phyloP scores from a whole-genome alignment of 2,113 vertebrate species.

The Dasypus novemcinctus region DNA sequence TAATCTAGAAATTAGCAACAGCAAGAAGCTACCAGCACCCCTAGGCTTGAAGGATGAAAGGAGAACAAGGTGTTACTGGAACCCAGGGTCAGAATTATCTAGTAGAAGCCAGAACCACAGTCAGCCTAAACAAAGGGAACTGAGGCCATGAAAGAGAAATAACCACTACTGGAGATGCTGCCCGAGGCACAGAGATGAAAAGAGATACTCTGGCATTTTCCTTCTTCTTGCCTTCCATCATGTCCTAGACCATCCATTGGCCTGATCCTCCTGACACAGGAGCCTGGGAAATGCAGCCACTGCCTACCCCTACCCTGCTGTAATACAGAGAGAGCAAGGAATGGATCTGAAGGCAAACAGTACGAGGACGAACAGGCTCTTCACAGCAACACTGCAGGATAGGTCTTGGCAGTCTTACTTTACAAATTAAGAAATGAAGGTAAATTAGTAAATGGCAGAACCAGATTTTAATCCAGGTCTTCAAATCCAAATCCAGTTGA shows the following conservation, averaged over 20 bases:
- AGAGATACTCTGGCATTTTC: not conserved
- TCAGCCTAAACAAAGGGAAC: not conserved
- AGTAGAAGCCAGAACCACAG: not conserved
- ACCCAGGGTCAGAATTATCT: not conserved
- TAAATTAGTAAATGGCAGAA: not conserved
- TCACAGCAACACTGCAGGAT: not conserved
- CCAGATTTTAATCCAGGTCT: not conserved
- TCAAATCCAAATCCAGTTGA: not conserved
- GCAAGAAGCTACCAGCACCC: not conserved
- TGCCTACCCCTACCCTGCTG: not conserved
- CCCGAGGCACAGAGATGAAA: not conserved
- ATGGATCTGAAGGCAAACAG: not conserved
- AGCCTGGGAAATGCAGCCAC: not conserved
- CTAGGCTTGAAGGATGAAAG: not conserved
- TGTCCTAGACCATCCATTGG: not conserved
- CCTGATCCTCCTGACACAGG: not conserved
- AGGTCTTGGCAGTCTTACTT: not conserved
- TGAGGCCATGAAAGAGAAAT: not conserved
- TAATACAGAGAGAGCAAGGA: not conserved
- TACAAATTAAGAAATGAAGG: not conserved
- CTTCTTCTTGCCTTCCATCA: not conserved
- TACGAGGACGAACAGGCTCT: not conserved
- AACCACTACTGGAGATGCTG: not conserved
- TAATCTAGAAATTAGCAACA: not conserved
- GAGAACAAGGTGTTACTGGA: not conserved